Base-by-base conservation (phyloP, 2,113 vertebrate species). In the Prolemur simus region DNA sequence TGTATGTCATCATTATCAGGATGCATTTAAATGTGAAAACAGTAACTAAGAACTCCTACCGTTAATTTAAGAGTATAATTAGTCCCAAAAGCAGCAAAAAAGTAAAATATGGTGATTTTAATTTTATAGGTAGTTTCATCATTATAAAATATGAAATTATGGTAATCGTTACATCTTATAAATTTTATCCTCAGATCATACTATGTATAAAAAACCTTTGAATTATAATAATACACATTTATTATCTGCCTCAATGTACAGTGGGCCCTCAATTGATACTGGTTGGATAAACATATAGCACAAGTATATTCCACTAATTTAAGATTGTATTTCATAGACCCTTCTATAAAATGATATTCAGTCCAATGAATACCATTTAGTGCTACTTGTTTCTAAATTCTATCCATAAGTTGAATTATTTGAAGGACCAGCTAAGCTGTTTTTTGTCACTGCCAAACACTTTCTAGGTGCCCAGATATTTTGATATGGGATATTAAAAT, bases 41-140 rank as follows among this genome's bases (percentile, higher is more conserved):
- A 60, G 47, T 64, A 68, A 94, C 34, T 73, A 95, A 87, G 32
- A 87, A 52, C 39, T 85, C 63, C 39, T 94, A 85, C 68, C 87
- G 89, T 90, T 97, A 95, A 42, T 11, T 63, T 80, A 85, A 93
- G 45, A 66, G 1, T 49, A 76, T 89, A 96, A 97, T 77, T 89
- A 94, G 77, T 92, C 60, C 11, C 82, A 6, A 95, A 97, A 93
- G 49, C 49, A 84, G 21, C 14, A 90, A 71, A 80, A 80, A 64
- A 37, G 9, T 37, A 82, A 81, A 37, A 90, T 89, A 73, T 74
- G 3, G 1, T 0, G n/a, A 45, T 39, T 97, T 2, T 81, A 60
- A 54, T 63, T 93, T 78, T 90, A 91, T 0, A 17, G 60, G 0
- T 52, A 92, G 52, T 74, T 74, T 15, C 68, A 68, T 93, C 42